Evolutionary conservation across 92 coral and sea anemone genomes (phyloP).

Genomic region (Parazoanthus atlanticus): DNA sequence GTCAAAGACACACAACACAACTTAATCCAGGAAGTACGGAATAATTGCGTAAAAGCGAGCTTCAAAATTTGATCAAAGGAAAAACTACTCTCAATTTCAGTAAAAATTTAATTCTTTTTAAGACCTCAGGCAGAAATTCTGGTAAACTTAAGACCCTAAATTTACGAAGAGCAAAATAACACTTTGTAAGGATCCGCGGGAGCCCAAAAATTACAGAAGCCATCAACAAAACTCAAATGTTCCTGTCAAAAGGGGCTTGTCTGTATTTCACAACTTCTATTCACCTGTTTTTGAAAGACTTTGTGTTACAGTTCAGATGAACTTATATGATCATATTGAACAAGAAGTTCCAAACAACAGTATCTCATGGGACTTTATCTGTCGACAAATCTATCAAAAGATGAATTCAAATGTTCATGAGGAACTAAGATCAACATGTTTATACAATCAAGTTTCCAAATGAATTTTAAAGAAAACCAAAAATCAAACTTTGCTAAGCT

Average conservation of each 20-base stretch:
- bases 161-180: neutral
- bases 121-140: too few species aligned
- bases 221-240: neutral
- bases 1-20: too few species aligned
- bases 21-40: too few species aligned
- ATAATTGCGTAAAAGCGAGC: too few species aligned
- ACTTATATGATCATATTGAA: too few species aligned
- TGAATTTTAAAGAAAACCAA: neutral
- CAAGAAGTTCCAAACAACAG: too few species aligned
- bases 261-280: neutral
- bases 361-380: neutral
- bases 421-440: neutral
- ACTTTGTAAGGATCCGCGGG: neutral
- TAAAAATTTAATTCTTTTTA: too few species aligned
- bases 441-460: neutral
- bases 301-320: too few species aligned
- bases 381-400: neutral
- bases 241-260: neutral
- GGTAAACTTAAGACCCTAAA: too few species aligned
- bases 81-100: too few species aligned
- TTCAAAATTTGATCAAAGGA: too few species aligned
- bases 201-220: neutral
- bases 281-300: neutral
- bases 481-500: conserved; percentile 14
- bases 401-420: neutral